These are phyloP conservation scores for Drosophila kanekoi DNA, from an alignment of 2,888 invertebrate genomes.

Conservation along the genomic window DNA sequence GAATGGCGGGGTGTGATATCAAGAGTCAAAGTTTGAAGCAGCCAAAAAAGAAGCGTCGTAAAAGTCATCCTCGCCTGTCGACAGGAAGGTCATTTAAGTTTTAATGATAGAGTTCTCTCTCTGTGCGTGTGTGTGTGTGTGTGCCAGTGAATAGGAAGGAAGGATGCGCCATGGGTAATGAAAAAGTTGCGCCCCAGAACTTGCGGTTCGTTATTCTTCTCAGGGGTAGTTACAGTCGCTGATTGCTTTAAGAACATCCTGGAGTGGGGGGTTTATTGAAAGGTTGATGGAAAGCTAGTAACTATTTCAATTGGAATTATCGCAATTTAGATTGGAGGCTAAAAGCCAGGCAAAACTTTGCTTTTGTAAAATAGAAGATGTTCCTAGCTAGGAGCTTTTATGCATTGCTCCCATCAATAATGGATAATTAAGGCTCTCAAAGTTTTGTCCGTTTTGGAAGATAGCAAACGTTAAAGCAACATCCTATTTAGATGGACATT, in stretches of 20 bases:
- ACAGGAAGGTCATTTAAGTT: conserved; percentile 80
- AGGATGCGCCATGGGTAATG: conserved; percentile 59
- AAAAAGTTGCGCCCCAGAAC: conserved; percentile 50
- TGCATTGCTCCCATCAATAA: too few species aligned
- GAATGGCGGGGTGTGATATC: conserved; percentile 58
- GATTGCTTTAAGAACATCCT: conserved; percentile 59
- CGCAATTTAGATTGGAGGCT: neutral
- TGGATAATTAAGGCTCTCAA: too few species aligned
- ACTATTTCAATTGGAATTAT: conserved; percentile 7
- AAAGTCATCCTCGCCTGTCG: conserved; percentile 57
- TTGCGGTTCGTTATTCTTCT: conserved; percentile 43
- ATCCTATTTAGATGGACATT: too few species aligned
- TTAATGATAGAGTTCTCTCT: conserved; percentile 73
- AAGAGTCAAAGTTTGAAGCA: conserved; percentile 72
- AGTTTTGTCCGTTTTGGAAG: too few species aligned
- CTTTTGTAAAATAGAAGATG: neutral
- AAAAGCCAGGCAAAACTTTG: conserved; percentile 1
- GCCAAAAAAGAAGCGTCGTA: conserved; percentile 43
- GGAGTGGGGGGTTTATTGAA: conserved; percentile 24
- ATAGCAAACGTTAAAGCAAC: too few species aligned
- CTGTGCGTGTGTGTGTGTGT: conserved; percentile 16
- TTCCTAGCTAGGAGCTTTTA: neutral
- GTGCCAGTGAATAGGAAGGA: conserved; percentile 43
- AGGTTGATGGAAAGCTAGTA: conserved; percentile 25
- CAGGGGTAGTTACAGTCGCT: conserved; percentile 28